These are phyloP conservation scores for Eclectus roratus DNA, from an alignment of 2,113 vertebrate species.

Conservation along the genomic window DNA sequence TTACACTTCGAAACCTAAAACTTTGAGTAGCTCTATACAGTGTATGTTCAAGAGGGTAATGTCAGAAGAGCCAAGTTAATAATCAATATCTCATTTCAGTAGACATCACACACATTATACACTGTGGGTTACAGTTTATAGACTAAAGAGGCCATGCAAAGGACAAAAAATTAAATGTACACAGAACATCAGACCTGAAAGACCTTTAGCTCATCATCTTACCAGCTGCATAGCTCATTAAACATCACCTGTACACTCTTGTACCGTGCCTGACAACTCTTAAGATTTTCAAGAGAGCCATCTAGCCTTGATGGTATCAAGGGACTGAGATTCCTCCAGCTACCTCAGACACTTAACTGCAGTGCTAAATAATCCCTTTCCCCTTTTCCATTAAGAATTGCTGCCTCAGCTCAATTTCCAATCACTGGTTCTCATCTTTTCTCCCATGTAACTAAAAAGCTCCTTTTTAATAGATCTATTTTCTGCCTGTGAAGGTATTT, in stretches of 20 bases:
- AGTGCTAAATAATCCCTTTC: neutral
- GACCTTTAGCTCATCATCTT: neutral
- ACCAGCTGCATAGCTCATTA: neutral
- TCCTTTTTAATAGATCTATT: neutral
- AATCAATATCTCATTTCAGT: neutral
- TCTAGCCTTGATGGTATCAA: neutral
- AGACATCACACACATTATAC: neutral
- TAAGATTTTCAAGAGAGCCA: neutral
- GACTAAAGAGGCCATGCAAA: neutral
- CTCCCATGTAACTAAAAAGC: neutral
- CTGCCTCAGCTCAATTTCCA: neutral
- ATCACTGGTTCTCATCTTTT: neutral
- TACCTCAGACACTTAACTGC: neutral
- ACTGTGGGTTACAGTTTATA: neutral
- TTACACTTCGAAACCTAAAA: neutral
- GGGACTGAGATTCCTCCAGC: neutral
- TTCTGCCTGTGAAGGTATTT: neutral
- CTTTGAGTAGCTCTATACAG: neutral
- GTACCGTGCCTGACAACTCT: neutral
- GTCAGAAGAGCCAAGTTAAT: neutral
- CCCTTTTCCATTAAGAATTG: neutral
- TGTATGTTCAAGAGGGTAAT: neutral
- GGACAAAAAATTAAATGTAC: neutral
- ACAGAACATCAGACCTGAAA: neutral
- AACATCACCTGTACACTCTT: neutral